A percentile compares a stretch with the other conserved stretches of the same genome.
These are phyloP conservation scores for Sarcophaga rosellei DNA, from an alignment of 2,888 invertebrate species.

Conservation along the genomic window DNA sequence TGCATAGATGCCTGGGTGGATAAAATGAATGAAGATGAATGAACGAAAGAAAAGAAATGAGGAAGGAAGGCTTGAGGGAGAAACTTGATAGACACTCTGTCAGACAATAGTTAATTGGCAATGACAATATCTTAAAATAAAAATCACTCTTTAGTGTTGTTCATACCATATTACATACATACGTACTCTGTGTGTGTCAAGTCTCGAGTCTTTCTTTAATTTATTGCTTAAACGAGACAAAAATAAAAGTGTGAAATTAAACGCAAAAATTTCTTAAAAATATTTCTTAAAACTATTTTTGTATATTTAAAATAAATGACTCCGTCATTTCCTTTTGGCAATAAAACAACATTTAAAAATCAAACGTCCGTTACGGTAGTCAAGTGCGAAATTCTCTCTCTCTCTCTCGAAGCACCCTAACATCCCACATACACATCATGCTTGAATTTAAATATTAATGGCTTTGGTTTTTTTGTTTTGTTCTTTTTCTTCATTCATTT, in stretches of 20 bases:
- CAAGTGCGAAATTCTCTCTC: conserved; percentile 28
- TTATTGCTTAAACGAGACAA: background rate
- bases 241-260: background rate
- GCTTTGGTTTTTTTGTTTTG: background rate
- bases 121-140: conserved; percentile 64
- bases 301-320: background rate
- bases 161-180: conserved; percentile 1
- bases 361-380: conserved; percentile 37
- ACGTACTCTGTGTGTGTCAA: background rate
- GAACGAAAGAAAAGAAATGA: background rate
- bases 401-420: background rate
- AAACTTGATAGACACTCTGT: conserved; percentile 13
- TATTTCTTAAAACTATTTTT: background rate
- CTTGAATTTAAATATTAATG: too few relatives aligned
- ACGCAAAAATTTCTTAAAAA: background rate
- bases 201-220: background rate
- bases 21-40: conserved; percentile 15
- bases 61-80: too few relatives aligned
- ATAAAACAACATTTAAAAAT: conserved; percentile 15
- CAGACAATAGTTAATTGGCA: conserved; percentile 63
- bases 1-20: background rate
- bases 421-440: too few relatives aligned
- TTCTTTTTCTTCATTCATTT: background rate
- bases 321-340: conserved; percentile 45
- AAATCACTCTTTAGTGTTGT: conserved; percentile 47